Evolutionary conservation across 1,140 invertebrate genomes (phyloP), one percentile per base, ranked within the genome.

Genomic region (Oryzaephilus surinamensis): DNA sequence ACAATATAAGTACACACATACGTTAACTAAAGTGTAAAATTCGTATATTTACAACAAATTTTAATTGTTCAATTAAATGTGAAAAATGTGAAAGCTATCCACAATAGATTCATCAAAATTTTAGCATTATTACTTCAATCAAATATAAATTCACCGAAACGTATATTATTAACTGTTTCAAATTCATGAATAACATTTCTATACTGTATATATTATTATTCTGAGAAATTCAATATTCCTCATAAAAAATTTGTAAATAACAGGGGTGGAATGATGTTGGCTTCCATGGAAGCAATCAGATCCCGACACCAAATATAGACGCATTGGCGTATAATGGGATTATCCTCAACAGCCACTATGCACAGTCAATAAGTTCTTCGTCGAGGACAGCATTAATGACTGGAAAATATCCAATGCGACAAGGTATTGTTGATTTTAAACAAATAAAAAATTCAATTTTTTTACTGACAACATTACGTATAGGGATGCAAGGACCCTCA

Each of bases 251-350:
- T 24, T 10, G 5, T 7, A 8, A 36, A 38, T 57, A 57, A 15
- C 42, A 81, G 79, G 81, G 81, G n/a, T 84, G 77, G 77, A 78
- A 82, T 54, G 79, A 84, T 55, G 73, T 84, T 2, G 70, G 79
- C 40, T 83, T 79, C 52, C 81, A 82, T 51, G 81, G 80, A 8
- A 78, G 76, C 8, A 62, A 76, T 48, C 70, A 81, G 55, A 77
- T 80, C 41, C 66, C 69, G 11, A 81, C 79, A 0, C 79, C 79
- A 0, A 79, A 81, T 48, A 72, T 82, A 13, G 77, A 80, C 40
- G 69, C 69, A 2, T 53, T 82, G 2, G 79, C 75, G 1, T 73
- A 71, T 41, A 72, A 73, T 47, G 78, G 78, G 8, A 63, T 81
- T 37, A 73, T 79, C 39, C 60, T 81, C 2, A 76, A 79, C 48